These are phyloP conservation scores for Circaetus cinerascens DNA, from an alignment of 2,113 vertebrate species.

Conservation along the genomic window DNA sequence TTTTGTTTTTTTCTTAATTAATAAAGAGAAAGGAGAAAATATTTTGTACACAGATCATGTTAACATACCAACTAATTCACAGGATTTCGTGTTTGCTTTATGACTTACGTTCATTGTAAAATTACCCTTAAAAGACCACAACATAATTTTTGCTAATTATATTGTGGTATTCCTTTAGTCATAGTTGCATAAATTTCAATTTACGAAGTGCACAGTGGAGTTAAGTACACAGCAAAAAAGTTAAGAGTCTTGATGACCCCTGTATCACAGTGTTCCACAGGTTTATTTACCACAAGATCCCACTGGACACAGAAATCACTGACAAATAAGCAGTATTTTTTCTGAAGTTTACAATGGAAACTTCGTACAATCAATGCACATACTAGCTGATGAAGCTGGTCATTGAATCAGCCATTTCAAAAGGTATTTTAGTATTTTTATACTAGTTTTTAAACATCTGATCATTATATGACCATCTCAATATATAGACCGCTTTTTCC, in stretches of 20 bases:
- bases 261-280: not conserved
- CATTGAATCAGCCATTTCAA: not conserved
- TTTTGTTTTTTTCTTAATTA: not conserved
- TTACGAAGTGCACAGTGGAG: not conserved
- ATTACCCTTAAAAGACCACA: not conserved
- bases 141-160: not conserved
- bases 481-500: not conserved
- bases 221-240: not conserved
- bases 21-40: not conserved
- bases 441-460: not conserved
- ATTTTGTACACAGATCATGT: not conserved
- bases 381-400: not conserved
- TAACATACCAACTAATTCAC: not conserved
- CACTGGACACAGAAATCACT: not conserved
- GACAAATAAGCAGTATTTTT: not conserved
- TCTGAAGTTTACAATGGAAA: not conserved
- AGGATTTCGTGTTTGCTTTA: not conserved
- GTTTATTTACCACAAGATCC: not conserved
- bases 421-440: not conserved
- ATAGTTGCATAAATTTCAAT: not conserved
- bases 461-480: not conserved
- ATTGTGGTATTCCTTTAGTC: not conserved
- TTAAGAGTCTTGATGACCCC: not conserved
- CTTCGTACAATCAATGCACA: not conserved
- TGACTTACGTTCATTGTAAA: not conserved